Conservation (phyloP, 2,113 vertebrate species). For the Malurus cyaneus region DNA sequence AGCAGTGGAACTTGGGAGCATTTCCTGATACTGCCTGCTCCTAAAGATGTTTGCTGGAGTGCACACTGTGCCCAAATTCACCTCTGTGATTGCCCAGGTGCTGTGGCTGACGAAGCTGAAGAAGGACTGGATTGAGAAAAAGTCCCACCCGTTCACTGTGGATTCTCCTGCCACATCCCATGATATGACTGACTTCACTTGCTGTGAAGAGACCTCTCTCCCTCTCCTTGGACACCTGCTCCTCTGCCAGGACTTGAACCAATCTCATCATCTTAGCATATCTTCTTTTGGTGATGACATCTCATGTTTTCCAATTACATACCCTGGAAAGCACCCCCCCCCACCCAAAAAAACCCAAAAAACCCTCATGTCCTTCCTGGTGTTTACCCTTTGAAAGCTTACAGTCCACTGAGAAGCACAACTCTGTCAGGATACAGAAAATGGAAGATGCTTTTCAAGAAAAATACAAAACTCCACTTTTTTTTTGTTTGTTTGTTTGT, state of each 20-base stretch:
- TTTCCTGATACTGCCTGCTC: background rate
- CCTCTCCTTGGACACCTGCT: background rate
- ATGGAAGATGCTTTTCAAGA: background rate
- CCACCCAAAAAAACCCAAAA: background rate
- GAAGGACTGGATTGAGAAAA: background rate
- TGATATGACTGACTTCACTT: background rate
- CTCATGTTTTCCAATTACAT: background rate
- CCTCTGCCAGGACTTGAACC: background rate
- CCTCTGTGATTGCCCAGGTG: background rate
- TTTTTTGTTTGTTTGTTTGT: background rate
- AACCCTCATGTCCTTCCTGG: background rate
- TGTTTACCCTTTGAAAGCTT: background rate
- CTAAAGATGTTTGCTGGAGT: background rate
- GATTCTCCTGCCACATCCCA: background rate
- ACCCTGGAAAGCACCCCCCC: background rate
- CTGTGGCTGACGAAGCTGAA: background rate
- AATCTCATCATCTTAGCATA: background rate
- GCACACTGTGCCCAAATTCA: background rate
- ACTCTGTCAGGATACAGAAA: background rate
- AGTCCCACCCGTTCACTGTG: accelerated
- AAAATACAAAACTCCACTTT: background rate
- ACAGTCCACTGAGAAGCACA: background rate
- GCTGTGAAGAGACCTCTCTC: background rate
- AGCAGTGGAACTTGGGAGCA: background rate
- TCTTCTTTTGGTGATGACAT: background rate